phyloP scores from a whole-genome alignment of 2,797 vertebrate genomes.

The Clarias platycephalus region DNA sequence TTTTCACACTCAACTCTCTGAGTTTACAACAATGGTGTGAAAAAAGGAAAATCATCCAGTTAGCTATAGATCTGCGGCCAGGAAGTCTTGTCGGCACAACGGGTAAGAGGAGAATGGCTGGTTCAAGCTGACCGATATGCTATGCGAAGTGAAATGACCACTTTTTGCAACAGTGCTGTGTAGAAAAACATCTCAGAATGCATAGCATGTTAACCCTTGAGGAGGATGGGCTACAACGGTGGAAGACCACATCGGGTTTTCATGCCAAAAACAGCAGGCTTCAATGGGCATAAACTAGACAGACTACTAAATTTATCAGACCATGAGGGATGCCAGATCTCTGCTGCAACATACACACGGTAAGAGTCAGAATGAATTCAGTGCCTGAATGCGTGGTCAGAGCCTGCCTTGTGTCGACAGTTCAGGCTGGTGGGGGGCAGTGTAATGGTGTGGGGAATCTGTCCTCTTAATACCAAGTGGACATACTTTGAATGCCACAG shows the following conservation, averaged over 20 bases:
- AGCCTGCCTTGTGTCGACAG: not conserved
- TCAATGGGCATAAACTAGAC: not conserved
- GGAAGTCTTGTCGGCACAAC: not conserved
- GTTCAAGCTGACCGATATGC: not conserved
- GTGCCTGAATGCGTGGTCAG: not conserved
- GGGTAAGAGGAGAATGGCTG: not conserved
- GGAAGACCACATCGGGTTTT: not conserved
- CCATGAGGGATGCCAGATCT: not conserved
- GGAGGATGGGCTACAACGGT: not conserved
- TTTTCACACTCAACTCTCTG: not conserved
- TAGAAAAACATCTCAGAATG: not conserved
- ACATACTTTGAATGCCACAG: not conserved
- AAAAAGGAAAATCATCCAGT: conserved; percentile 1
- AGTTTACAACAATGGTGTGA: conserved; percentile 12
- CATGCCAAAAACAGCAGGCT: not conserved
- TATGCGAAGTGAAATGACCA: not conserved
- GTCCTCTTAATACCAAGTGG: not conserved
- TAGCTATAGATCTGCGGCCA: not conserved
- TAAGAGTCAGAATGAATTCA: too few species aligned
- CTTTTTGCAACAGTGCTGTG: not conserved
- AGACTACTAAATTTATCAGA: not conserved
- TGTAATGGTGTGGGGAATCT: not conserved
- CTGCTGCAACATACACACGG: not conserved
- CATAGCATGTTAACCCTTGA: not conserved
- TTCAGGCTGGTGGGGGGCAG: not conserved